Base-by-base conservation (phyloP, 2,797 vertebrate species). In the Threskiornis aethiopicus region DNA sequence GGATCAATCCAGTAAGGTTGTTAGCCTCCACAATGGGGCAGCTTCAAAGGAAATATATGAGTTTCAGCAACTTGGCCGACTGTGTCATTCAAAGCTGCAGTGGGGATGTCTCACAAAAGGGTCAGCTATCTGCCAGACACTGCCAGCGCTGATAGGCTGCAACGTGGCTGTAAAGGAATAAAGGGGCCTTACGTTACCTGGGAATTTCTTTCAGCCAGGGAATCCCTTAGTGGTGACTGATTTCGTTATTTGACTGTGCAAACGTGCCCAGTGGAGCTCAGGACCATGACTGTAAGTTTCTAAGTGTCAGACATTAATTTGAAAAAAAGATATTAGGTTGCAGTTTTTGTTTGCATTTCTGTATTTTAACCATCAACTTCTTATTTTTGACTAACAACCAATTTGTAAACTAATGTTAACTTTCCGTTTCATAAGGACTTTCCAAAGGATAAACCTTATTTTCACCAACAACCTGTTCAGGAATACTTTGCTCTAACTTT, bases 141-240 rank as follows among this genome's bases (percentile, higher is more conserved):
- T 35, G 57, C 69, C 89, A 33, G 58, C 1, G 0, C 59, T 11
- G 66, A 52, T 3, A 9, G 89, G 92, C 75, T 96, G 79, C 76
- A 31, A 59, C 0, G 0, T 11, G 1, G 87, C 78, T 87, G 75
- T 86, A 58, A 86, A 58, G 69, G 79, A 65, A 93, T 86, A 86
- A 93, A 94, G 72, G 76, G 26, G 80, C 82, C 75, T 91, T 71
- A 64, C 1, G 1, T 76, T 91, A 95, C 84, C 87, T 82, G 90
- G 90, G 90, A 85, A 69, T 91, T 84, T 91, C 87, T 85, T 94
- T 89, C 89, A 79, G 76, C 22, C 61, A 78, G 81, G 93, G 92
- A 93, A 76, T 55, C 82, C 95, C 88, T 71, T 16, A 46, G n/a
- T 11, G 42, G 46, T 47, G 78, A 89, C 21, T 85, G 76, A 90